Evolutionary conservation across 2,113 vertebrate genomes (phyloP), one percentile per base, ranked within the genome.

Genomic region (Orthonyx spaldingii): DNA sequence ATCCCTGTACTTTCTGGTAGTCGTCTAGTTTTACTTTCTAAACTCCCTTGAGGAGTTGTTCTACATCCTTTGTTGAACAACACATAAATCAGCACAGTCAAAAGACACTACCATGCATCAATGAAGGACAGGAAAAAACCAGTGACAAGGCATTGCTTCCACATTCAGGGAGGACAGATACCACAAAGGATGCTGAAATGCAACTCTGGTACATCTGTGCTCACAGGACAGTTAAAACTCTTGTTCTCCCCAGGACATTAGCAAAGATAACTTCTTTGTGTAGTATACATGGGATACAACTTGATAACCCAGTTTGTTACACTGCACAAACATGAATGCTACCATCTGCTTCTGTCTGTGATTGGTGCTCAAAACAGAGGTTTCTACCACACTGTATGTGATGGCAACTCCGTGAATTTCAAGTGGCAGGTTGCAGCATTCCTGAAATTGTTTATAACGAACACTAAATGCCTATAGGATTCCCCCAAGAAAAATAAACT

Each of bases 91-190:
- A 59, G 9, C 37, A 66, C 13, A 53, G 39, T 4, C 22, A 76
- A 77, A 90, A 76, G n/a, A 41, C 17, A 64, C 16, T 7, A 32
- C 0, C 0, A 7, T 6, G 8, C 32, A 35, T 30, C 18, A 44
- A n/a, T 20, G 3, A 77, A 86, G 8, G 10, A 37, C 16, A 61
- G 6, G 22, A 64, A 7, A 52, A n/a, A 72, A 70, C 0, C 4
- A 37, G 39, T 21, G 20, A 52, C 10, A 64, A 47, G 0, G 3
- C 0, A 0, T 24, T 42, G 47, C 24, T 87, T 56, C 32, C 44
- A 79, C 4, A 21, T 28, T 72, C 27, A 30, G 66, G 60, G 28
- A 77, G 10, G 41, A 42, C 33, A 74, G 42, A 47, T 23, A 59
- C 19, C 33, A 78, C 21, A 71, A 46, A 4, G 10, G 35, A 87